These are phyloP conservation scores for Mormyrus iriodes DNA, from an alignment of 2,113 vertebrate species.

Conservation along the genomic window DNA sequence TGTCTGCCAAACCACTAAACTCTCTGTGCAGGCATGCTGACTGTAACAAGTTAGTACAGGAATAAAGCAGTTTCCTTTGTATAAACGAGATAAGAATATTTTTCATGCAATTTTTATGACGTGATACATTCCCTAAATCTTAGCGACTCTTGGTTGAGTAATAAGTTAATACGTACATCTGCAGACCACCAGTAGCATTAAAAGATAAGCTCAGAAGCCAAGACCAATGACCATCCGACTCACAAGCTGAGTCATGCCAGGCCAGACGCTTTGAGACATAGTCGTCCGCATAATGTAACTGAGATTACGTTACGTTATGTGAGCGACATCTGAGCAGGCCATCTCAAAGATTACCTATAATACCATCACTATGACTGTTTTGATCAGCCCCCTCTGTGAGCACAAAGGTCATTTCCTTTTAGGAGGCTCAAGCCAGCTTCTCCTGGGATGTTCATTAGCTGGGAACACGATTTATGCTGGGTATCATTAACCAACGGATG, in stretches of 20 bases:
- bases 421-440: constrained; percentile 20
- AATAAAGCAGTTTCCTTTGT: background rate
- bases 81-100: background rate
- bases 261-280: background rate
- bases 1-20: background rate
- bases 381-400: background rate
- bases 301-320: background rate
- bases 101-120: background rate
- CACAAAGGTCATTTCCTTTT: constrained; percentile 19
- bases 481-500: constrained; percentile 5
- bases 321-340: background rate
- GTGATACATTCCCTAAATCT: background rate
- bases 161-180: background rate
- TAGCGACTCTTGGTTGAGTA: background rate
- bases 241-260: background rate
- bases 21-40: background rate
- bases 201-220: background rate
- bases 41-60: background rate
- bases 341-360: background rate
- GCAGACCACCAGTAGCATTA: background rate
- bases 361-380: constrained; percentile 23
- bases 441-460: constrained; percentile 16
- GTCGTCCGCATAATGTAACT: background rate
- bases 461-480: constrained; percentile 2
- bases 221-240: background rate